A percentile compares a stretch with the other conserved stretches of the same genome.
Evolutionary conservation across 2,888 invertebrate species (phyloP).

Genomic region (Amorpha juglandis): DNA sequence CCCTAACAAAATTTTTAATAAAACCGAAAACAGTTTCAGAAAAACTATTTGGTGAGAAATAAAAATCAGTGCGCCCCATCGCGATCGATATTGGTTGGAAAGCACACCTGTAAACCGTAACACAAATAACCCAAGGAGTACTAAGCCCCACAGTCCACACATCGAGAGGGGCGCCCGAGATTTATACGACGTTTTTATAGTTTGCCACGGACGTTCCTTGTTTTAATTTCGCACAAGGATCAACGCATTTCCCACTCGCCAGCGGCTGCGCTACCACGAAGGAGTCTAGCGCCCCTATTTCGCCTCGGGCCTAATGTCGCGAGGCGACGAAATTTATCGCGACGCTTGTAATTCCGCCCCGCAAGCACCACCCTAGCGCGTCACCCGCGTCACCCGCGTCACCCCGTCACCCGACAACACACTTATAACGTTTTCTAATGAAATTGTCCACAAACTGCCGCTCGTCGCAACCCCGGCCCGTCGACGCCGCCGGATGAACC

Average conservation of each 20-base stretch:
- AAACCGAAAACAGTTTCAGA: constrained; percentile 5
- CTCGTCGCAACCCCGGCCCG: constrained; percentile 74
- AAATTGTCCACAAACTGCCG: constrained; percentile 82
- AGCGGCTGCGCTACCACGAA: constrained; percentile 43
- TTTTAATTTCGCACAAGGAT: constrained; percentile 78
- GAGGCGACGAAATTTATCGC: constrained; percentile 82
- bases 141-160: constrained; percentile 68
- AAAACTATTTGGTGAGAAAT: constrained; percentile 31
- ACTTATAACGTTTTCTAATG: constrained; percentile 84
- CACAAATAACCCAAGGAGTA: constrained; percentile 65
- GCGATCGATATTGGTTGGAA: constrained; percentile 58
- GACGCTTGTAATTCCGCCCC: constrained; percentile 78
- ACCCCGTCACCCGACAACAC: constrained; percentile 77
- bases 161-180: constrained; percentile 61
- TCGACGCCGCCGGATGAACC: constrained; percentile 81
- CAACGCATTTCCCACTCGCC: constrained; percentile 55
- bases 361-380: constrained; percentile 55
- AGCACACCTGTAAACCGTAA: constrained; percentile 60
- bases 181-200: constrained; percentile 78
- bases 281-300: constrained; percentile 58
- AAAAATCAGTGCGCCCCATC: constrained; percentile 46
- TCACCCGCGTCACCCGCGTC: constrained; percentile 65
- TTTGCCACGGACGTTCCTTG: constrained; percentile 75
- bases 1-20: background rate
- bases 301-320: constrained; percentile 74